Evolutionary conservation across 2,888 invertebrate genomes (phyloP).

Genomic region (Phyllotreta striolata): DNA sequence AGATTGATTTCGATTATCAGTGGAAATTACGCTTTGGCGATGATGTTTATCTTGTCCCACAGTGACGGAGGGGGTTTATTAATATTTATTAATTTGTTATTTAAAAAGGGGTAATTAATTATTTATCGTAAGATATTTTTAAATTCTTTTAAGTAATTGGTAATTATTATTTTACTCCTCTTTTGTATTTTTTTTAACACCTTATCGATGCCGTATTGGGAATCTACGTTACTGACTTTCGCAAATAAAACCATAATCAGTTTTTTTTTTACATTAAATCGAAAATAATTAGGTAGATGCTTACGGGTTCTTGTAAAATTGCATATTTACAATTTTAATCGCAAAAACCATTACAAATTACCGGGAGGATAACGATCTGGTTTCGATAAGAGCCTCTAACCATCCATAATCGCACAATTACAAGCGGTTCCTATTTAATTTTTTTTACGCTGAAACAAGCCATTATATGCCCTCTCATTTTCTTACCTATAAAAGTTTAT

Average conservation of each 20-base stretch:
- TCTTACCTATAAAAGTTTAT: too few relatives aligned
- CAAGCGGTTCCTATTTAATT: slow-evolving; percentile 41
- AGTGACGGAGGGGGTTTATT: not conserved
- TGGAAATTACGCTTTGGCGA: slow-evolving; percentile 26
- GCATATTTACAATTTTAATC: slow-evolving; percentile 51
- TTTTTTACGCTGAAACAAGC: slow-evolving; percentile 30
- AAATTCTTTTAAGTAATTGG: too few relatives aligned
- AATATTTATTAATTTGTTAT: too few relatives aligned
- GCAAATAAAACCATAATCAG: too few relatives aligned
- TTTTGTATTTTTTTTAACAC: too few relatives aligned
- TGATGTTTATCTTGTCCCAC: slow-evolving; percentile 30
- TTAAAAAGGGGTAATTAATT: too few relatives aligned
- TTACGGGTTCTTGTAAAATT: slow-evolving; percentile 39
- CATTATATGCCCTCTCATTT: slow-evolving; percentile 6
- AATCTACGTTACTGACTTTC: too few relatives aligned
- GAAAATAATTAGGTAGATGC: too few relatives aligned
- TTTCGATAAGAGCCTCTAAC: slow-evolving; percentile 44
- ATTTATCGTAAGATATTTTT: too few relatives aligned
- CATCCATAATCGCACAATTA: slow-evolving; percentile 53
- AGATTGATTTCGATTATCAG: slow-evolving; percentile 33
- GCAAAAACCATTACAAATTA: slow-evolving; percentile 49
- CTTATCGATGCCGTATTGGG: too few relatives aligned
- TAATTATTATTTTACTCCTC: too few relatives aligned
- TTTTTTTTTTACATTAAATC: too few relatives aligned
- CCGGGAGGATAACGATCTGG: slow-evolving; percentile 48